phyloP scores from a whole-genome alignment of 2,888 invertebrate species.

The Caenorhabditis sp. region DNA sequence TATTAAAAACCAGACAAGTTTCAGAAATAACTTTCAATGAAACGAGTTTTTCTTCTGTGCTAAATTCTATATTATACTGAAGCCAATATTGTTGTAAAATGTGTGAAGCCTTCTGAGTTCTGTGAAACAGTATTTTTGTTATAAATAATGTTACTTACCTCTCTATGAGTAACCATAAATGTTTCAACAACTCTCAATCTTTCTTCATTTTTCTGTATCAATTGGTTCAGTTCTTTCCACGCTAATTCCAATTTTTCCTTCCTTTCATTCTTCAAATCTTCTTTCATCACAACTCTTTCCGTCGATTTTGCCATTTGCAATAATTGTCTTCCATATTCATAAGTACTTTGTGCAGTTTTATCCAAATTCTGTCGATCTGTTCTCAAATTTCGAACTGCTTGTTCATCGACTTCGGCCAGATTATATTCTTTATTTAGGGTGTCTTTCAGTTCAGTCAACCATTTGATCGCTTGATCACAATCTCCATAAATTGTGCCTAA shows the following conservation, averaged over 20 bases:
- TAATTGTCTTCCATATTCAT: conserved; percentile 83
- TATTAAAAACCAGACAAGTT: too few relatives aligned
- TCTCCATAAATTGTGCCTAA: conserved; percentile 82
- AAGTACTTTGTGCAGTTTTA: conserved; percentile 84
- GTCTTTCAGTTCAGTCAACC: conserved; percentile 81
- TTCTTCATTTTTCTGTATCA: conserved; percentile 52
- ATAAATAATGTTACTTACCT: conserved; percentile 29
- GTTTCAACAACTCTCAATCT: conserved; percentile 48
- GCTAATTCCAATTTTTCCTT: conserved; percentile 47
- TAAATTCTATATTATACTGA: too few relatives aligned
- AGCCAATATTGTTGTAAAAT: too few relatives aligned
- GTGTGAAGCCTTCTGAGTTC: too few relatives aligned
- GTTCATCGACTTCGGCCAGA: conserved; percentile 60
- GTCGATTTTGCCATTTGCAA: conserved; percentile 79
- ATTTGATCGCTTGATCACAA: conserved; percentile 79
- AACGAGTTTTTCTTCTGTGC: too few relatives aligned
- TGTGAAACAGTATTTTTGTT: too few relatives aligned
- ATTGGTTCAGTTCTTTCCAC: conserved; percentile 47
- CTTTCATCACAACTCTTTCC: conserved; percentile 22
- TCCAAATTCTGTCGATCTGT: conserved; percentile 81
- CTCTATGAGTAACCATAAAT: conserved; percentile 47
- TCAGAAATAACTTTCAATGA: too few relatives aligned
- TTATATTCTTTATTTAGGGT: conserved; percentile 75
- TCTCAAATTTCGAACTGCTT: conserved; percentile 81
- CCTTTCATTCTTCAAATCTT: conserved; percentile 23